phyloP scores from a whole-genome alignment of 2,113 vertebrate genomes.

The Gracilinanus agilis region DNA sequence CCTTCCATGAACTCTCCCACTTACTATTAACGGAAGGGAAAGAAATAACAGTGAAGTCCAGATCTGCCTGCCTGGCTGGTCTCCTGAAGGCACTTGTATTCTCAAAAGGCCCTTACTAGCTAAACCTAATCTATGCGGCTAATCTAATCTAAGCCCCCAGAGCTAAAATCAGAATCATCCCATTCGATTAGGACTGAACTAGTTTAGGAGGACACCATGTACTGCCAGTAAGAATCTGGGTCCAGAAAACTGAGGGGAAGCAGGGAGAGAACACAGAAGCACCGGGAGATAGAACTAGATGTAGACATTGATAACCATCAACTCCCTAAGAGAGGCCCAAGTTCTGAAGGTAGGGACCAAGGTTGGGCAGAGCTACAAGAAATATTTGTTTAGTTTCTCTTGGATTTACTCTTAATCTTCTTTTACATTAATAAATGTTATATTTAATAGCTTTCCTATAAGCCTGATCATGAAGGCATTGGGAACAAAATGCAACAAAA shows the following conservation, averaged over 20 bases:
- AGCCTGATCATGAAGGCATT: not conserved
- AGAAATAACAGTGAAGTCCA: not conserved
- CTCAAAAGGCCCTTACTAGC: not conserved
- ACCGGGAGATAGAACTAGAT: constrained; percentile 22
- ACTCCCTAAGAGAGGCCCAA: constrained; percentile 43
- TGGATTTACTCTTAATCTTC: constrained; percentile 22
- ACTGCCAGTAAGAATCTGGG: constrained; percentile 53
- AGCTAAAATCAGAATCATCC: constrained; percentile 32
- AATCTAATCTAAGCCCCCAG: not conserved
- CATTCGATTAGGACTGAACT: constrained; percentile 24
- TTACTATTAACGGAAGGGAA: constrained; percentile 27
- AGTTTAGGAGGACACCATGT: constrained; percentile 52
- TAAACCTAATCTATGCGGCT: not conserved
- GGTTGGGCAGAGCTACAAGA: constrained; percentile 35
- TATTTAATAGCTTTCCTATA: not conserved
- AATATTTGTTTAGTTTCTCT: constrained; percentile 41
- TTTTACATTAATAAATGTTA: constrained; percentile 45
- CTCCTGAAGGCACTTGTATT: not conserved
- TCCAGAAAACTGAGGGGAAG: constrained; percentile 45
- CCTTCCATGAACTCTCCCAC: not conserved
- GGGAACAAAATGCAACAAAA: not conserved
- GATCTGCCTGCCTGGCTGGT: not conserved
- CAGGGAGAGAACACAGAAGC: not conserved
- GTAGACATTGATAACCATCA: constrained; percentile 18
- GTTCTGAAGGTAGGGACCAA: not conserved